Evolutionary conservation across 2,113 vertebrate species (phyloP).

Genomic region (Colinus virginianus): DNA sequence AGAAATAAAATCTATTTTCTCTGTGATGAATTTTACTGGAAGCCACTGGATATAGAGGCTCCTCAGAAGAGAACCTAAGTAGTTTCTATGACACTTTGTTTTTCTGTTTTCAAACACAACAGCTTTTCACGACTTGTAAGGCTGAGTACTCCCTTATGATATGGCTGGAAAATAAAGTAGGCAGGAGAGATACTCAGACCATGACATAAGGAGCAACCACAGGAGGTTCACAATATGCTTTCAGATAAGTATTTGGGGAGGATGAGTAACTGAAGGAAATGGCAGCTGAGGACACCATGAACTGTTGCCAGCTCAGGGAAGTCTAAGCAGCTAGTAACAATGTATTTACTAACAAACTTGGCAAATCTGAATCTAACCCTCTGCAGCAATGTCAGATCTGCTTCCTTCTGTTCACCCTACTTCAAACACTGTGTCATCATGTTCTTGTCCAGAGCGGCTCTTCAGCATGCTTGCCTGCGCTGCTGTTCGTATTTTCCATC

Average conservation of each 20-base stretch:
- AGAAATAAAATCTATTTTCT: not conserved
- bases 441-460: not conserved
- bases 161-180: not conserved
- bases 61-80: not conserved
- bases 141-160: not conserved
- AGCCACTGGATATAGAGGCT: not conserved
- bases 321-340: not conserved
- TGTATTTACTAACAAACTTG: not conserved
- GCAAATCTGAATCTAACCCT: not conserved
- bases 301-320: not conserved
- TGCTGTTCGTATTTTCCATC: not conserved
- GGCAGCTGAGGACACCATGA: not conserved
- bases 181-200: not conserved
- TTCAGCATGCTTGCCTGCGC: not conserved
- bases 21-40: no score
- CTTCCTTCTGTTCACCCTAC: not conserved
- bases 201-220: not conserved
- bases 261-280: not conserved
- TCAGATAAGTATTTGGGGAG: not conserved
- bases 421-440: accelerated
- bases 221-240: not conserved
- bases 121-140: not conserved
- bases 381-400: not conserved
- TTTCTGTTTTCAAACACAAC: not conserved
- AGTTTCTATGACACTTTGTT: not conserved